Evolutionary conservation across 2,113 vertebrate genomes (phyloP).

Genomic region (Archocentrus centrarchus): DNA sequence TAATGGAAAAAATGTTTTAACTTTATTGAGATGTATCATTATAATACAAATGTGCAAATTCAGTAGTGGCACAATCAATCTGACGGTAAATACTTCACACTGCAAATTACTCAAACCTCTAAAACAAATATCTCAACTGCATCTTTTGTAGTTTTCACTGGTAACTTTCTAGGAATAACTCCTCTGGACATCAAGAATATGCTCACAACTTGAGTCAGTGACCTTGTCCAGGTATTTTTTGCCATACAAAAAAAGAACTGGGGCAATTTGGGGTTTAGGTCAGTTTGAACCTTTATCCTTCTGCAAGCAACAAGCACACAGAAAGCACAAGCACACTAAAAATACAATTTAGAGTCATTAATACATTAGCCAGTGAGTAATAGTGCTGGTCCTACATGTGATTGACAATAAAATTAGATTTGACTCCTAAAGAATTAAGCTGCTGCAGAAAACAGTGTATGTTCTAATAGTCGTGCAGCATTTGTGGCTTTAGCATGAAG

Average conservation of each 20-base stretch:
- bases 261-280: neutral
- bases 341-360: neutral
- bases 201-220: neutral
- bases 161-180: neutral
- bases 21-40: neutral
- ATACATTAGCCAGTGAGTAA: neutral
- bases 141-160: neutral
- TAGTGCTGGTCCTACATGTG: neutral
- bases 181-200: neutral
- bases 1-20: neutral
- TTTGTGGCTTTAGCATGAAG: neutral
- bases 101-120: neutral
- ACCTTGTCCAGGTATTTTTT: neutral
- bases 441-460: neutral
- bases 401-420: neutral
- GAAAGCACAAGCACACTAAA: neutral
- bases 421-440: neutral
- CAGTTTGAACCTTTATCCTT: neutral
- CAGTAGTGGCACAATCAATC: neutral
- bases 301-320: neutral
- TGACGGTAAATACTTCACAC: neutral
- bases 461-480: neutral
- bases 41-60: neutral
- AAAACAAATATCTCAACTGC: neutral
- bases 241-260: rapidly evolving